Base-by-base conservation (phyloP, 2,113 vertebrate species). In the Talpa occidentalis region DNA sequence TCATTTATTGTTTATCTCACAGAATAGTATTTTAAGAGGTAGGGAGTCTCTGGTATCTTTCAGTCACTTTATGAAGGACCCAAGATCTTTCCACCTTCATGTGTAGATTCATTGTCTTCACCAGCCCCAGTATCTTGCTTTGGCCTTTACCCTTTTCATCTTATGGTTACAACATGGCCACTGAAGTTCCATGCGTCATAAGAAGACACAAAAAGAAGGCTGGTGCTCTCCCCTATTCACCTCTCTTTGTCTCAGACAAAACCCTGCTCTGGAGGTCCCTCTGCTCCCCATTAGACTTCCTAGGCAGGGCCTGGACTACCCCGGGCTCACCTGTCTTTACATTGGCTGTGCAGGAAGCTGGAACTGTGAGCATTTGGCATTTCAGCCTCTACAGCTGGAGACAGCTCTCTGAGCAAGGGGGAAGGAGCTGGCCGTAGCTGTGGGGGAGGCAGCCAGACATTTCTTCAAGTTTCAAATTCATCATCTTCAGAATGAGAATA, bases 271-370 rank as follows among this genome's bases (percentile, higher is more conserved):
- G 14, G 42, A 35, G 28, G 26, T 30, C 21, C 12, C 22, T 70
- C 8, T 11, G 16, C 7, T 40, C 22, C 69, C 69, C 24, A 9
- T 47, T 6, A 15, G 11, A n/a, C 37, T 54, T 35, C 74, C 24
- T 32, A 22, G 30, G 17, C 4, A 76, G 28, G 59, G 28, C 5
- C 1, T 3, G 6, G 35, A 42, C 59, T 11, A 35, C 2, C 0
- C 28, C 1, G 17, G 78, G 44, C n/a, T 9, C 32, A 2, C 1
- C 15, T 15, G 3, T 44, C 69, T 30, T 64, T 66, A 47, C 15
- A 40, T 59, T 56, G 37, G n/a, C 62, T 47, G 12, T 44, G 2
- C 10, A 74, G 56, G 73, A 56, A 60, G 62, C 37, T 40, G 37
- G 59, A 67, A 17, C 44, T 56, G n/a, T 35, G n/a, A 90, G 67